Base-by-base conservation (phyloP, 2,797 vertebrate genomes). In the Lates japonicus region DNA sequence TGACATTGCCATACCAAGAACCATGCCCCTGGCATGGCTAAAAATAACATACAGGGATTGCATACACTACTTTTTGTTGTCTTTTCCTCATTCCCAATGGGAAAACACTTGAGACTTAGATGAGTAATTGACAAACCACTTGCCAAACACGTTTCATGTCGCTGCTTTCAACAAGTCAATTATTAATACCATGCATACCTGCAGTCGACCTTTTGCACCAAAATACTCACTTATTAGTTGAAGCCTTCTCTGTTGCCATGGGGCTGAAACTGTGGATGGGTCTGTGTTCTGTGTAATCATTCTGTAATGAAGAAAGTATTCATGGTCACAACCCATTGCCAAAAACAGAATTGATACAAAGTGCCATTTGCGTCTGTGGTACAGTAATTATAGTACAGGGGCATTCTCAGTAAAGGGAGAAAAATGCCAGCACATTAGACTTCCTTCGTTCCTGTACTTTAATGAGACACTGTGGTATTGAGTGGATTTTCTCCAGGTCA, bases 201-300 rank as follows among this genome's bases (percentile, higher is more conserved):
- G 82, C 81, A 68, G 87, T 91, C 84, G 88, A 95, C 94, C 94
- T 95, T 95, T 95, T 84, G 91, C 90, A 91, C 92, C 77, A 92
- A 92, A 93, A 95, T 94, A 94, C 92, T 96, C 85, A 95, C 94
- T 95, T 94, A 95, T 95, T 95, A 94, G 89, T 86, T 73, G 87
- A 85, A 91, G 84, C 84, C 25, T 25, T 74, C 76, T 90, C 81
- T 74, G 95, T 96, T 96, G 92, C 95, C 90, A 96, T 95, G 94
- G 92, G 78, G 74, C 84, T 78, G 69, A 66, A 83, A 33, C 76
- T 39, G 48, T 83, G 78, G 88, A 91, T 90, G 88, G 80, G 70
- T 91, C 84, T 82, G 67, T 74, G 79, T 78, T 88, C 70, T 58
- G 63, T 78, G 55, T 86, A 90, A 93, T 92, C 77, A 85, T 86